A percentile compares a stretch with the other conserved stretches of the same genome.
Evolutionary conservation across 35 echinoderm and acorn worm species (phyloP).

Genomic region (Patiria miniata): DNA sequence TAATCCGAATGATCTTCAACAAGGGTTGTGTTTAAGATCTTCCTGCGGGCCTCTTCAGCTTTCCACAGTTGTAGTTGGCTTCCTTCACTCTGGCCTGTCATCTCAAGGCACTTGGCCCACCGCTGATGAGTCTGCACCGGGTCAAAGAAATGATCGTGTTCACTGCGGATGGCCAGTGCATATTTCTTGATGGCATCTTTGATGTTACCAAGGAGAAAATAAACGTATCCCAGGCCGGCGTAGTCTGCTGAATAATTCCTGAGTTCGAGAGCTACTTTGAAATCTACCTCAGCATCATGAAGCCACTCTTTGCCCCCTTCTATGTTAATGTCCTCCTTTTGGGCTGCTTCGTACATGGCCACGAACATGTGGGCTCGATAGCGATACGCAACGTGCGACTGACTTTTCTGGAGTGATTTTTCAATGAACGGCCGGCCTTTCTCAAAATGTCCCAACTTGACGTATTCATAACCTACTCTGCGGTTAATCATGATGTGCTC

Average conservation of each 20-base stretch:
- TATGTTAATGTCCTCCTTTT: neutral
- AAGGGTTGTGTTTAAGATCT: conserved; percentile 12
- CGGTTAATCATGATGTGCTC: conserved; percentile 46
- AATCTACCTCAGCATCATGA: conserved; percentile 32
- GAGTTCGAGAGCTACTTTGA: conserved; percentile 48
- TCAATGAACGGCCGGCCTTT: conserved; percentile 49
- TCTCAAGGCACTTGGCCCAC: conserved; percentile 57
- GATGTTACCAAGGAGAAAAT: conserved; percentile 44
- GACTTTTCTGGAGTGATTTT: conserved; percentile 40
- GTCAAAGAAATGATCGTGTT: conserved; percentile 78
- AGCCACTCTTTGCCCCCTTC: conserved; percentile 42
- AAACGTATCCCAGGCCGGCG: conserved; percentile 70
- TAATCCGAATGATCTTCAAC: conserved; percentile 42
- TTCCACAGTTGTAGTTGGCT: conserved; percentile 3
- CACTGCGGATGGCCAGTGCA: conserved; percentile 37
- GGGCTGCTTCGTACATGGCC: conserved; percentile 53
- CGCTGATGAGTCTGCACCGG: conserved; percentile 61
- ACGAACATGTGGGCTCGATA: conserved; percentile 67
- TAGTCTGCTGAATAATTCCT: conserved; percentile 69
- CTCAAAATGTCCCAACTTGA: conserved; percentile 45
- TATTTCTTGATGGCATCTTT: conserved; percentile 45
- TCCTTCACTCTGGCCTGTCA: neutral
- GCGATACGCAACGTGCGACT: conserved; percentile 69
- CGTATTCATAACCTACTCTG: conserved; percentile 72
- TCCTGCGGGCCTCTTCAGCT: neutral